phyloP scores from a whole-genome alignment of 2,113 vertebrate genomes.

The Rutilus rutilus region DNA sequence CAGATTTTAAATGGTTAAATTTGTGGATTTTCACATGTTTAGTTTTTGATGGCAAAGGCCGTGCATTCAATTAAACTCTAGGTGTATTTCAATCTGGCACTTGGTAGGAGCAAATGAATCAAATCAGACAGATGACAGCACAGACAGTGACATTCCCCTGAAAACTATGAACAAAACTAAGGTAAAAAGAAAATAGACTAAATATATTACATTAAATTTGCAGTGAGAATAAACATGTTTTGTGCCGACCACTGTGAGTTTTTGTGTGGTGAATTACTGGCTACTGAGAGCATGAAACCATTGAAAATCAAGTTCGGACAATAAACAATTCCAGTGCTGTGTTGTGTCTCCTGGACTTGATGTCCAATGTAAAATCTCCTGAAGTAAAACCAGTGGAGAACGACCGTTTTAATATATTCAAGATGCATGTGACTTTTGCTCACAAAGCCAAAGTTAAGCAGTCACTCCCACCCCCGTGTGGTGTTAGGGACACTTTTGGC shows the following conservation, averaged over 20 bases:
- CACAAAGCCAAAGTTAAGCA: conserved; percentile 9
- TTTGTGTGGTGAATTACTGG: conserved; percentile 1
- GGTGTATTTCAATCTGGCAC: not conserved
- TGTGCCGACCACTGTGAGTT: not conserved
- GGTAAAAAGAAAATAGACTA: not conserved
- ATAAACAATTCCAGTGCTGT: not conserved
- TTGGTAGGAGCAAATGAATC: not conserved
- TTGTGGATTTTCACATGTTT: not conserved
- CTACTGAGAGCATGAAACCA: conserved; percentile 2
- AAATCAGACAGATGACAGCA: not conserved
- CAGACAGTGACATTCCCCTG: not conserved
- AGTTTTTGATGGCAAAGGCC: not conserved
- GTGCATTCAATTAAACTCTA: not conserved
- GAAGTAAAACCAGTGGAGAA: not conserved
- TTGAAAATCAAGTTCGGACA: not conserved
- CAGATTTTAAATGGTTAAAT: not conserved
- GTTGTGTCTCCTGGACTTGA: not conserved
- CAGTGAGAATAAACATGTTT: not conserved
- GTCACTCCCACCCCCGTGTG: not conserved
- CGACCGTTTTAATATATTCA: conserved; percentile 4
- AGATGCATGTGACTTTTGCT: not conserved
- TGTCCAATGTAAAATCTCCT: conserved; percentile 21
- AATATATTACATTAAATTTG: not conserved
- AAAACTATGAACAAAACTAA: not conserved
- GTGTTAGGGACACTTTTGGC: conserved; percentile 54